Base-by-base conservation (phyloP, 2,888 invertebrate genomes). In the Zhengitettix transpicula region DNA sequence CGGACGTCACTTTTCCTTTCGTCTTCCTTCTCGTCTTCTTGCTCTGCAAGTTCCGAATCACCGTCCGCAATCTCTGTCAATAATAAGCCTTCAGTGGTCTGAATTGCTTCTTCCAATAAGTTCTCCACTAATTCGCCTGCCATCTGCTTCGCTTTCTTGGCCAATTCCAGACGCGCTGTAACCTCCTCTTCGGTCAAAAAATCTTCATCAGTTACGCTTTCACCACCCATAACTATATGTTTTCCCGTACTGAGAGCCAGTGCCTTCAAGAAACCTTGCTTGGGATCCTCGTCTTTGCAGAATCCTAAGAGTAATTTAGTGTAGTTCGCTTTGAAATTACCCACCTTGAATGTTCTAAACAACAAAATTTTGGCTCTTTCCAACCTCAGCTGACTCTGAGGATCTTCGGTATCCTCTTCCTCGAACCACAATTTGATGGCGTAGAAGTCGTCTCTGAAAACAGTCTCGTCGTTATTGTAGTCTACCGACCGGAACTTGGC, bases 251-350 rank as follows among this genome's bases (percentile, higher is more conserved):
- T 75, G 65, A 84, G 71, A 17, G 78, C 75, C 17, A 84, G 65
- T 1, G 82, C 82, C 63, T 77, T 78, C 0, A 72, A 77, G 58
- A 84, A 76, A 0, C 83, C 84, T 65, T 74, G 70, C 9, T 75
- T 70, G 0, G 80, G 77, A 66, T 79, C 72, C 16, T 67, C 62
- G 65, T 74, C 78, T 71, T 83, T 84, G 67, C 83, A 84, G 66
- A 84, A 81, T 17, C 78, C 78, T 61, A 84, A 68, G 42, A 85
- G 69, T 66, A 85, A 73, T 9, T 80, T 80, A 1, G 82, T 77
- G 68, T 85, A 85, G 67, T 82, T 83, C 64, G 81, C 74, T 47
- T 71, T 65, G 61, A 78, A 69, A 60, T 73, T 68, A 53, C 72
- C 68, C 0, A 74, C 72, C 53, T 58, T 73, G 68, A 75, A 84